phyloP scores from a whole-genome alignment of 2,797 vertebrate genomes.

The Sciurus vulgaris region DNA sequence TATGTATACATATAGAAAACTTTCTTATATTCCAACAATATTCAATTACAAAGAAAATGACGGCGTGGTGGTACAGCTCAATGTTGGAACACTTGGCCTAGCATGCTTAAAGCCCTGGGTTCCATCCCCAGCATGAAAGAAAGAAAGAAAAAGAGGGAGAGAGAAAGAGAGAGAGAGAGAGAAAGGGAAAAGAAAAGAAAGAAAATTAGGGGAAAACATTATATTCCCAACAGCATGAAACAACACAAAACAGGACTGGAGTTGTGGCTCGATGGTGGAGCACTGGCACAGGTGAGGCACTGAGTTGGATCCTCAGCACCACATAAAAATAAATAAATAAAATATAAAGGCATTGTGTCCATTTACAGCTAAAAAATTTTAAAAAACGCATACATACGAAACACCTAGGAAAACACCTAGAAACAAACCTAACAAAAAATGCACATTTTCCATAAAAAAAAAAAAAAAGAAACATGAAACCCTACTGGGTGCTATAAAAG shows the following conservation, averaged over 20 bases:
- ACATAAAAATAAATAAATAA: too few relatives aligned
- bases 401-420: not conserved
- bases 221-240: not conserved
- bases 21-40: conserved; percentile 14
- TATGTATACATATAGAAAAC: not conserved
- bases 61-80: not conserved
- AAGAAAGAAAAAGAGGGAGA: too few relatives aligned
- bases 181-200: too few relatives aligned
- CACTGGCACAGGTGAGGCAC: too few relatives aligned
- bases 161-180: too few relatives aligned
- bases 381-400: not conserved
- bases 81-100: too few relatives aligned
- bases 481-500: not conserved
- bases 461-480: not conserved
- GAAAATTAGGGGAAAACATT: not conserved
- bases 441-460: not conserved
- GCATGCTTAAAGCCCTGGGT: not conserved
- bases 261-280: too few relatives aligned
- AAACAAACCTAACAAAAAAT: not conserved
- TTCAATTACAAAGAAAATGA: conserved; percentile 32
- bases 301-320: too few relatives aligned
- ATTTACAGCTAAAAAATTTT: too few relatives aligned
- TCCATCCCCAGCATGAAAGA: not conserved
- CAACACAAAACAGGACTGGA: not conserved
- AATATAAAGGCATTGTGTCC: too few relatives aligned